phyloP scores from a whole-genome alignment of 1,140 invertebrate species.

The Pinna nobilis region DNA sequence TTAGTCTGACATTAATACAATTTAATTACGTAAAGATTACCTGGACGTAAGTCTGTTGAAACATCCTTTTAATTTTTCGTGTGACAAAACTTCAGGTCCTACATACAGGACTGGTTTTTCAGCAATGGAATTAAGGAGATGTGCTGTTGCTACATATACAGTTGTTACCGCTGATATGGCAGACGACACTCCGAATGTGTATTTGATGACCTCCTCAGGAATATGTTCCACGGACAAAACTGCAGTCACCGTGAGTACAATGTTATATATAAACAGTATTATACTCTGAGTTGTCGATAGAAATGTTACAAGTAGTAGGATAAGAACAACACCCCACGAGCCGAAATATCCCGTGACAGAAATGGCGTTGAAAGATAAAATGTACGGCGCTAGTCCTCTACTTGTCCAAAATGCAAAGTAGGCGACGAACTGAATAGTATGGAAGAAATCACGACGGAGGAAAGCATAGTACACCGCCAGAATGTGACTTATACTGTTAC shows the following conservation, averaged over 20 bases:
- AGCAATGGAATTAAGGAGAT: constrained; percentile 60
- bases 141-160: constrained; percentile 51
- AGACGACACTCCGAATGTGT: constrained; percentile 57
- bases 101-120: constrained; percentile 60
- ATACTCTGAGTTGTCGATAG: constrained; percentile 46
- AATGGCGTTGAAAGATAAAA: constrained; percentile 38
- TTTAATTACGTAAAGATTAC: background rate
- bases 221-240: constrained; percentile 61
- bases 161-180: constrained; percentile 41
- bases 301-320: constrained; percentile 45
- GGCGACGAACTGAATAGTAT: constrained; percentile 51
- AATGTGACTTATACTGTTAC: constrained; percentile 51
- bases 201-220: constrained; percentile 44
- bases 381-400: constrained; percentile 37
- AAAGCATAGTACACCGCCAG: constrained; percentile 61
- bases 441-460: constrained; percentile 59
- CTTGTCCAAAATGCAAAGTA: constrained; percentile 60
- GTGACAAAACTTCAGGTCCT: constrained; percentile 49
- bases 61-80: constrained; percentile 39
- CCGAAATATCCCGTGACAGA: constrained; percentile 52
- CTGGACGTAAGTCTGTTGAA: too few species aligned
- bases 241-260: constrained; percentile 42
- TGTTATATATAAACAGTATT: constrained; percentile 58
- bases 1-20: background rate
- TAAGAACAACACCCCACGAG: constrained; percentile 52